A percentile compares a stretch with the other conserved stretches of the same genome.
Conservation (phyloP, 2,888 invertebrate genomes). For the Eupsilia transversa region DNA sequence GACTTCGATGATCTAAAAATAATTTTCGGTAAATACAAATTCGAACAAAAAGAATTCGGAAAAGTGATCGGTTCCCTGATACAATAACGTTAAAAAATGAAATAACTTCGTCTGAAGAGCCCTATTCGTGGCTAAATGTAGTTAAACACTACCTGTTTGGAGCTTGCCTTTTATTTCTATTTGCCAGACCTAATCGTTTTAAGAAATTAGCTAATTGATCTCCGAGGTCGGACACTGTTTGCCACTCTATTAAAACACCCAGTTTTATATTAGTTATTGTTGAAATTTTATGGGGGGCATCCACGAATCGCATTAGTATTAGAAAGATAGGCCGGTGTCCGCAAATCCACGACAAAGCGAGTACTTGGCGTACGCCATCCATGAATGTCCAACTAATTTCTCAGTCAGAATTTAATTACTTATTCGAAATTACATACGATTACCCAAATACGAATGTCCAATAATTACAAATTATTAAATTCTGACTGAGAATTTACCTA, state of each 20-base stretch:
- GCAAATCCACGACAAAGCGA: neutral
- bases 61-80: too few species aligned
- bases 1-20: too few species aligned
- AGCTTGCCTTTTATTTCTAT: conserved; percentile 22
- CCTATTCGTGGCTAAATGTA: conserved; percentile 8
- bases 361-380: neutral
- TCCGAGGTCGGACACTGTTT: conserved; percentile 15
- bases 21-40: too few species aligned
- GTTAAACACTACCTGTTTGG: conserved; percentile 16
- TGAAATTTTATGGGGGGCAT: neutral
- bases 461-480: neutral
- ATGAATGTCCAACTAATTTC: neutral
- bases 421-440: too few species aligned
- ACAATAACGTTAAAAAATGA: neutral
- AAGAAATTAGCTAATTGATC: conserved; percentile 43
- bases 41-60: too few species aligned
- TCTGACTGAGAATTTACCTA: neutral
- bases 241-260: conserved; percentile 16
- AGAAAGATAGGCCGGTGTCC: neutral
- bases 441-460: too few species aligned
- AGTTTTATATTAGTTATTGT: conserved; percentile 13
- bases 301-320: neutral
- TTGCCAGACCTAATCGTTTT: conserved; percentile 36
- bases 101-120: neutral
- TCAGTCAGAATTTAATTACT: too few species aligned